Percentiles rank a stretch among this genome's conserved stretches.
Evolutionary conservation across 2,797 vertebrate genomes (phyloP).

Genomic region (Artibeus lituratus): DNA sequence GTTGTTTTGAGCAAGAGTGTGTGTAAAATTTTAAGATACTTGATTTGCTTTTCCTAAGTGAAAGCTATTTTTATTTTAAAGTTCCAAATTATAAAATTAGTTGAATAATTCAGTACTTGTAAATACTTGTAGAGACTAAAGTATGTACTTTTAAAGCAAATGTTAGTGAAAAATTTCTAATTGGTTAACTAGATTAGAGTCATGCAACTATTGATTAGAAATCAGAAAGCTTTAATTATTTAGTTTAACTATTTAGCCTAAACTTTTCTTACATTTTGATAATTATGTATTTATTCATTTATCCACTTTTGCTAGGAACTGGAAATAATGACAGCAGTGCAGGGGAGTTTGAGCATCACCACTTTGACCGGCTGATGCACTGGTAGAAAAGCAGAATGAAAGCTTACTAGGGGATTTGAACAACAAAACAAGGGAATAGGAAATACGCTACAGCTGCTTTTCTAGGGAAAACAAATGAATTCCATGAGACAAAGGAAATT

Average conservation of each 20-base stretch:
- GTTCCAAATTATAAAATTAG: constrained; percentile 13
- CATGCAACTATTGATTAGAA: background rate
- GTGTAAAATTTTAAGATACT: background rate
- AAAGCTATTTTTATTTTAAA: background rate
- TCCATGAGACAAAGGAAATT: background rate
- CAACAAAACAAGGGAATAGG: background rate
- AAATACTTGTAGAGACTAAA: background rate
- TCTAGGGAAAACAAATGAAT: background rate
- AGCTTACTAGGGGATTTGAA: background rate
- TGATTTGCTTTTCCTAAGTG: background rate
- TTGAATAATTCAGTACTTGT: background rate
- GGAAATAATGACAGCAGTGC: background rate
- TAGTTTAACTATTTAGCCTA: background rate
- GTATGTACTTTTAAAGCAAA: background rate
- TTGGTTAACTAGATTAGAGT: background rate
- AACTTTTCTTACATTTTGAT: background rate
- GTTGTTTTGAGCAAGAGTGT: background rate
- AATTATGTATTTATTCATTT: background rate
- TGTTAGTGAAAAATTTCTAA: constrained; percentile 6
- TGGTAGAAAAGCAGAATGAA: background rate
- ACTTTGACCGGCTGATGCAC: background rate
- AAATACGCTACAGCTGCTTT: background rate
- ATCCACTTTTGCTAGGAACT: background rate
- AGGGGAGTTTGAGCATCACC: background rate
- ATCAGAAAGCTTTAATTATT: background rate